These are phyloP conservation scores for Epinotia bilunana DNA, from an alignment of 2,888 invertebrate genomes.

Conservation along the genomic window DNA sequence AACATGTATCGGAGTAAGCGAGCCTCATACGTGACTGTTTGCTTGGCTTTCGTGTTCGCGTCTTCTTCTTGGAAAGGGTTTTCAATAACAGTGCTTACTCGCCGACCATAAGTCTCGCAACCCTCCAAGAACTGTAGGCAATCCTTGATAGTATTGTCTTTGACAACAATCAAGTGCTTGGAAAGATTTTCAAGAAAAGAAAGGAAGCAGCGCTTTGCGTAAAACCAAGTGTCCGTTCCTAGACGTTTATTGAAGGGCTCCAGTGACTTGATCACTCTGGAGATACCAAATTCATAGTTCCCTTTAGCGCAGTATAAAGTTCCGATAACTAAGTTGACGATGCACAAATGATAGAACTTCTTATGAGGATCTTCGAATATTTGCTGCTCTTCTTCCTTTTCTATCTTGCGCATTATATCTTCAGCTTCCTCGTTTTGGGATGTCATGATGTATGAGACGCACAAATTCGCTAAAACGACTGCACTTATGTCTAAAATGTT, in stretches of 20 bases:
- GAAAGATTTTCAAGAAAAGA: constrained; percentile 96
- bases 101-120: constrained; percentile 94
- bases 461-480: constrained; percentile 98
- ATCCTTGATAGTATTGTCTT: constrained; percentile 94
- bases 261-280: constrained; percentile 97
- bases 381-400: constrained; percentile 97
- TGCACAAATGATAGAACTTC: constrained; percentile 97
- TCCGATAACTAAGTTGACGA: constrained; percentile 99
- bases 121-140: constrained; percentile 95
- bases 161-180: constrained; percentile 94
- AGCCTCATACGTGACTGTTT: constrained; percentile 96
- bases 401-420: constrained; percentile 99
- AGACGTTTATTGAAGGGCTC: constrained; percentile 97
- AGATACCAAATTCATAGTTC: constrained; percentile 99
- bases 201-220: constrained; percentile 97
- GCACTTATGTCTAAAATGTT: constrained; percentile 98
- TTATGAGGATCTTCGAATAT: constrained; percentile 96
- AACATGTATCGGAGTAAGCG: constrained; percentile 92
- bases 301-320: constrained; percentile 99
- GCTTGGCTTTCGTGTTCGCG: constrained; percentile 89
- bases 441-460: constrained; percentile 99
- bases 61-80: constrained; percentile 90
- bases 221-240: constrained; percentile 99
- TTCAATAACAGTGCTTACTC: constrained; percentile 92
- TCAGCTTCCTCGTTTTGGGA: constrained; percentile 99